Evolutionary conservation across 2,888 invertebrate genomes (phyloP).

Genomic region (Autographa gamma): DNA sequence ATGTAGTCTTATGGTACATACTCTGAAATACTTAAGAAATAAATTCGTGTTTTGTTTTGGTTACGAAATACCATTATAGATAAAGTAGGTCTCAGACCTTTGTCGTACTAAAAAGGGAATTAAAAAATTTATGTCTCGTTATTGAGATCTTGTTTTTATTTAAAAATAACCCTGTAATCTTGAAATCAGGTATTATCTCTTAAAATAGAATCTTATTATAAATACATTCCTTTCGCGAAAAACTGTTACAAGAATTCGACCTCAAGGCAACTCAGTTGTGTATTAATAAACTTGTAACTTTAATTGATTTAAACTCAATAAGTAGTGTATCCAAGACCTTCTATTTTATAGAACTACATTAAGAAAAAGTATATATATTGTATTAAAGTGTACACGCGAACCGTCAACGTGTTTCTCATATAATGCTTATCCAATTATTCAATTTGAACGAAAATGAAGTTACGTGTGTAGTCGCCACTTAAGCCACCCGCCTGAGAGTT

Average conservation of each 20-base stretch:
- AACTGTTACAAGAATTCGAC: neutral
- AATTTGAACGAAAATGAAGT: conserved; percentile 68
- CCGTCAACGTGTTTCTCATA: conserved; percentile 51
- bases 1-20: neutral
- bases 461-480: conserved; percentile 71
- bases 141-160: too few relatives aligned
- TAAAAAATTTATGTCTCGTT: too few relatives aligned
- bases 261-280: neutral
- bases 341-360: neutral
- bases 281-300: neutral
- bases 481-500: conserved; percentile 65
- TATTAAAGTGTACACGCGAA: conserved; percentile 25
- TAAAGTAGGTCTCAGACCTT: too few relatives aligned
- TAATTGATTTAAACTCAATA: neutral
- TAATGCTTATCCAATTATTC: conserved; percentile 60
- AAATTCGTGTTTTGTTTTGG: neutral
- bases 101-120: too few relatives aligned
- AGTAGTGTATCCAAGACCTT: neutral
- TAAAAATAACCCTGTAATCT: neutral
- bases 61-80: neutral
- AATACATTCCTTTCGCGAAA: neutral
- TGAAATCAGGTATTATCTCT: neutral
- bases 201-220: neutral
- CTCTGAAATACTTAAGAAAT: neutral
- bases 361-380: neutral